A percentile compares a stretch with the other conserved stretches of the same genome.
phyloP scores from a whole-genome alignment of 30 jellyfish, hydroid and myxozoan species.

The Aurelia sp. region DNA sequence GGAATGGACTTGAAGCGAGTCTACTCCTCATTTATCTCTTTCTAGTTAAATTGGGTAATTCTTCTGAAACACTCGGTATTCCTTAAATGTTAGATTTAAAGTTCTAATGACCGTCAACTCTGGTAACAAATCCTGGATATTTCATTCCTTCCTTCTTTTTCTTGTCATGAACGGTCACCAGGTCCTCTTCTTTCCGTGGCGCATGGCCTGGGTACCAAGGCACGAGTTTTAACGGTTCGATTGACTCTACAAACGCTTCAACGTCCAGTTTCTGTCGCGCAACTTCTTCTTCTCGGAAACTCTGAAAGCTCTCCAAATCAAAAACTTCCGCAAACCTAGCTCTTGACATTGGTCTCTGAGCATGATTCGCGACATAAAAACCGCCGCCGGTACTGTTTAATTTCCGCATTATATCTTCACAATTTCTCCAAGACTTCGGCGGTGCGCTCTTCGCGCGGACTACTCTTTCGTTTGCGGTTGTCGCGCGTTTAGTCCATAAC shows the following conservation, averaged over 20 bases:
- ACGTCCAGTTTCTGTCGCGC: slow-evolving; percentile 59
- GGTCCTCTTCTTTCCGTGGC: not conserved
- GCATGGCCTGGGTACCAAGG: slow-evolving; percentile 67
- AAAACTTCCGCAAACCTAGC: slow-evolving; percentile 52
- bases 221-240: slow-evolving; percentile 40
- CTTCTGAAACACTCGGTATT: too few relatives aligned
- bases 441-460: slow-evolving; percentile 78
- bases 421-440: slow-evolving; percentile 59
- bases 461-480: slow-evolving; percentile 56
- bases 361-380: slow-evolving; percentile 28
- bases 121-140: slow-evolving; percentile 33
- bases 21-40: too few relatives aligned
- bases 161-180: not conserved
- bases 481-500: slow-evolving; percentile 57
- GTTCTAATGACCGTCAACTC: slow-evolving; percentile 24
- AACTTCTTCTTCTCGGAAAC: slow-evolving; percentile 73
- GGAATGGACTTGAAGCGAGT: too few relatives aligned
- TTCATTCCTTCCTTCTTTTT: not conserved
- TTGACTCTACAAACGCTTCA: slow-evolving; percentile 51
- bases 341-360: slow-evolving; percentile 49
- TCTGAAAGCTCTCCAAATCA: slow-evolving; percentile 53
- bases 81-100: too few relatives aligned
- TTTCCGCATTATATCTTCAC: slow-evolving; percentile 55
- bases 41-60: too few relatives aligned
- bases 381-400: slow-evolving; percentile 59